Percentiles rank a stretch among this genome's conserved stretches.
Evolutionary conservation across 2,797 vertebrate species (phyloP).

Genomic region (Falco columbarius): DNA sequence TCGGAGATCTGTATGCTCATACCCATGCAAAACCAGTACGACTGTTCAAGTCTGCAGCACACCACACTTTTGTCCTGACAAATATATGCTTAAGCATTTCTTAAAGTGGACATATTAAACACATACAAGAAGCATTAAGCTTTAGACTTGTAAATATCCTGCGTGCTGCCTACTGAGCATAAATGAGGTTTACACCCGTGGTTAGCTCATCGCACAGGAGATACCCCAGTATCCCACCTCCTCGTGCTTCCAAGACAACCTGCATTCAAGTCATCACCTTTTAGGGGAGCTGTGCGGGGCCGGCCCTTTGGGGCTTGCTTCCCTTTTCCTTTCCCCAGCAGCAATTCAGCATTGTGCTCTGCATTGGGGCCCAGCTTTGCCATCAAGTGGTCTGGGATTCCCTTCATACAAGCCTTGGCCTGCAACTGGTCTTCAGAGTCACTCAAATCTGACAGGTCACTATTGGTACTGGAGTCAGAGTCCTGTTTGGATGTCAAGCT

Average conservation of each 20-base stretch:
- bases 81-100: neutral
- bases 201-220: neutral
- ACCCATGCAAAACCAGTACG: neutral
- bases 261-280: constrained; percentile 83
- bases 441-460: constrained; percentile 95
- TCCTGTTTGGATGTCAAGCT: constrained; percentile 90
- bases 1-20: neutral
- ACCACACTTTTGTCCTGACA: neutral
- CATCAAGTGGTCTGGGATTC: constrained; percentile 82
- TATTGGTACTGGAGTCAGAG: constrained; percentile 96
- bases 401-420: constrained; percentile 85
- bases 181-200: neutral
- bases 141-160: neutral
- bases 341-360: constrained; percentile 78
- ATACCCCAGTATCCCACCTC: neutral
- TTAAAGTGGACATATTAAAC: neutral
- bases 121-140: neutral
- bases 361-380: constrained; percentile 79
- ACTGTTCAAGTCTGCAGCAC: neutral
- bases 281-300: constrained; percentile 92
- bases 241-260: neutral
- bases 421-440: constrained; percentile 91
- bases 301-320: constrained; percentile 88
- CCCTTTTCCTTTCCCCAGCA: constrained; percentile 87
- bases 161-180: neutral